Evolutionary conservation across 2,797 vertebrate species (phyloP).

Genomic region (Microctenopoma steveboyesi): DNA sequence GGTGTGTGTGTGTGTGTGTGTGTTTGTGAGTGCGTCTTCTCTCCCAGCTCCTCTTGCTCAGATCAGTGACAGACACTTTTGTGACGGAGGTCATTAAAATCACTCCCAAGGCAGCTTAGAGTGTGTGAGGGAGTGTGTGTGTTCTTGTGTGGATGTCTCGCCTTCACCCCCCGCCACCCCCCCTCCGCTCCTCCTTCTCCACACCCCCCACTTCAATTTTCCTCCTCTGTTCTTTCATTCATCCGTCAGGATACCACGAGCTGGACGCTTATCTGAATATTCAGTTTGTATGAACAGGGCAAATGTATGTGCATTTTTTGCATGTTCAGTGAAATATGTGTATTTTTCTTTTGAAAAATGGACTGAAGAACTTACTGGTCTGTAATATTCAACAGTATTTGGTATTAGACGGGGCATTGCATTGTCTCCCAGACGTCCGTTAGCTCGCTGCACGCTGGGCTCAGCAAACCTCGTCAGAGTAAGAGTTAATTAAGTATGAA

Average conservation of each 20-base stretch:
- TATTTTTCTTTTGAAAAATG: neutral
- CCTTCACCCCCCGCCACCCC: constrained; percentile 41
- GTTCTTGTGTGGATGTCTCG: constrained; percentile 47
- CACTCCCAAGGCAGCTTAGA: constrained; percentile 85
- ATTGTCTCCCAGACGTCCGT: constrained; percentile 63
- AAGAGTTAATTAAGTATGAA: constrained; percentile 87
- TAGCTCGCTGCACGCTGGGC: constrained; percentile 63
- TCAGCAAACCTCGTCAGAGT: constrained; percentile 63
- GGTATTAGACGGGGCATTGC: constrained; percentile 37
- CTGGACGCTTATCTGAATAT: constrained; percentile 51
- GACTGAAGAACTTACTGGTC: neutral
- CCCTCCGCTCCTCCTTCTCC: constrained; percentile 13
- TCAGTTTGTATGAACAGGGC: constrained; percentile 13
- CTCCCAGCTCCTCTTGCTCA: constrained; percentile 64
- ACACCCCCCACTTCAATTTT: constrained; percentile 58
- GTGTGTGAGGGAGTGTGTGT: constrained; percentile 33
- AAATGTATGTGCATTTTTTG: constrained; percentile 41
- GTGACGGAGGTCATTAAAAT: constrained; percentile 88
- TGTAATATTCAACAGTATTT: constrained; percentile 25
- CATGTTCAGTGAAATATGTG: constrained; percentile 27
- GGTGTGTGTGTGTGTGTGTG: constrained; percentile 9
- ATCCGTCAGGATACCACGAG: constrained; percentile 68
- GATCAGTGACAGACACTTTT: constrained; percentile 81
- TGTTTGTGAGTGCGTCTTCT: constrained; percentile 26
- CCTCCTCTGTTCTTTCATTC: constrained; percentile 63